These are phyloP conservation scores for Dysidea cf. avara DNA, from an alignment of 37 sponge, comb jelly and placozoan species.

Conservation along the genomic window DNA sequence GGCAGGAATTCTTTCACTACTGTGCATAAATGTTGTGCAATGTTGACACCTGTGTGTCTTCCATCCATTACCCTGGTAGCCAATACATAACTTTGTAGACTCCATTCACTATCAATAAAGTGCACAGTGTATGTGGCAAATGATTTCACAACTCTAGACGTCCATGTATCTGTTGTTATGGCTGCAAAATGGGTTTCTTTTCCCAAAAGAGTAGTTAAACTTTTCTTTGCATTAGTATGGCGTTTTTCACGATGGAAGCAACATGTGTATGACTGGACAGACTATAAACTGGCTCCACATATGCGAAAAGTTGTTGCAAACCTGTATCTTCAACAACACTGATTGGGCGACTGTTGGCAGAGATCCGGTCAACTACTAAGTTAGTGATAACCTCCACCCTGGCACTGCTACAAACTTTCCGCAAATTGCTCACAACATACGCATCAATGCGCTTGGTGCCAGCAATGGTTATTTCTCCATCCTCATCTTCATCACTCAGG, in stretches of 20 bases:
- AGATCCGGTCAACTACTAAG: constrained; percentile 6
- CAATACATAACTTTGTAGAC: not conserved
- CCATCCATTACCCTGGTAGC: not conserved
- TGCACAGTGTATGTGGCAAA: constrained; percentile 2
- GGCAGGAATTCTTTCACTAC: not conserved
- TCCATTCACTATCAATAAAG: constrained; percentile 3
- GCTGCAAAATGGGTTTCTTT: not conserved
- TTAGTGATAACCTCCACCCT: not conserved
- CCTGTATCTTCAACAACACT: not conserved
- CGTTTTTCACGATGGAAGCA: not conserved
- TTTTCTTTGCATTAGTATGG: not conserved
- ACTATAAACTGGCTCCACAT: not conserved
- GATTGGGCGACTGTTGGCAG: not conserved
- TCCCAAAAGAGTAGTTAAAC: not conserved
- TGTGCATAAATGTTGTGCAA: not conserved
- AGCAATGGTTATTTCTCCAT: too few species aligned
- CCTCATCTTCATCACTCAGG: too few species aligned
- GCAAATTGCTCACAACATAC: too few species aligned
- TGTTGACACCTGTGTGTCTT: constrained; percentile 2
- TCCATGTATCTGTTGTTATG: constrained; percentile 5
- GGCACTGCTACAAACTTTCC: not conserved
- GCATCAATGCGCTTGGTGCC: too few species aligned
- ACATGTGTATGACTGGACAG: not conserved
- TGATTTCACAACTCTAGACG: not conserved
- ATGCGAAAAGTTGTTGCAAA: not conserved